Percentiles rank a stretch among this genome's conserved stretches.
Evolutionary conservation across 2,113 vertebrate species (phyloP).

Genomic region (Pao palembangensis): DNA sequence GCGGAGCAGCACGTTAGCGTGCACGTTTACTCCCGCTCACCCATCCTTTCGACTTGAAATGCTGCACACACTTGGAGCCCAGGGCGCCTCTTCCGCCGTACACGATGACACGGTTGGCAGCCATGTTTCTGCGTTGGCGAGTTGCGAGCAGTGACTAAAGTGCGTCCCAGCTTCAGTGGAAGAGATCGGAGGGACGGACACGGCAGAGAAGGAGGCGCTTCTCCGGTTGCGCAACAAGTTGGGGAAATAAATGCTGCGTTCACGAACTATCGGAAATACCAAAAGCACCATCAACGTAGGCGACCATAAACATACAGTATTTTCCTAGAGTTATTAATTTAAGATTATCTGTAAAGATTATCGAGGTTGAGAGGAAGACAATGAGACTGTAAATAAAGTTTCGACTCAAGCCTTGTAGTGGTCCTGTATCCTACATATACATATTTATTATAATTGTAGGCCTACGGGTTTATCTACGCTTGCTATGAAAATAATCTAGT

Average conservation of each 20-base stretch:
- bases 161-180: neutral
- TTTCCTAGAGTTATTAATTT: neutral
- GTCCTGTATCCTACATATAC: neutral
- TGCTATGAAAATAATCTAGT: too few species aligned
- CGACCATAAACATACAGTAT: neutral
- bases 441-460: too few species aligned
- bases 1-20: constrained; percentile 6
- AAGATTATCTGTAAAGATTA: too few species aligned
- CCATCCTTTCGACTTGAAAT: constrained; percentile 84
- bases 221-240: constrained; percentile 44
- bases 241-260: constrained; percentile 38
- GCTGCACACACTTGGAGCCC: constrained; percentile 82
- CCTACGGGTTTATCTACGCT: too few species aligned
- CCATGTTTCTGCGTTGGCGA: constrained; percentile 34
- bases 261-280: constrained; percentile 9
- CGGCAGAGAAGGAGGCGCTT: constrained; percentile 18
- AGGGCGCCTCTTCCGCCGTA: constrained; percentile 87
- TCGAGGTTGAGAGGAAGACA: too few species aligned
- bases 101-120: constrained; percentile 78
- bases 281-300: neutral
- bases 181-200: neutral
- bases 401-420: too few species aligned
- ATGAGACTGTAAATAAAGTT: too few species aligned
- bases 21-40: constrained; percentile 63
- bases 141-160: constrained; percentile 1